phyloP scores from a whole-genome alignment of 2,797 vertebrate genomes.

The Odontamblyopus lacepedii region DNA sequence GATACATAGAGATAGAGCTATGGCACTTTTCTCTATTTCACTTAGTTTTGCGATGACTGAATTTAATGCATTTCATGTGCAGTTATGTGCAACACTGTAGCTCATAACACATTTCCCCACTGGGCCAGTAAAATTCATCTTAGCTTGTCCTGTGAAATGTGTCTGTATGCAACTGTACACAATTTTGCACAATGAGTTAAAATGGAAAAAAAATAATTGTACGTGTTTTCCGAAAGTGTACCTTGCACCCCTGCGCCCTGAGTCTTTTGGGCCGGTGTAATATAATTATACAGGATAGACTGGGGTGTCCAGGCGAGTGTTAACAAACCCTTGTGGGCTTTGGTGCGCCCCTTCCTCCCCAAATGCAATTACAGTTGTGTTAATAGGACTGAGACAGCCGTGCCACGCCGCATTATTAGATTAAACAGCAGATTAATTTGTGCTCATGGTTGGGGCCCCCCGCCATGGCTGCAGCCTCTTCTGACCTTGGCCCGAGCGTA shows the following conservation, averaged over 20 bases:
- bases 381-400: constrained; percentile 75
- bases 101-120: neutral
- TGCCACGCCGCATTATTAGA: constrained; percentile 75
- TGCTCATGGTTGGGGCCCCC: constrained; percentile 64
- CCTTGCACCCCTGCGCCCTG: neutral
- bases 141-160: neutral
- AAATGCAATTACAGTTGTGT: constrained; percentile 76
- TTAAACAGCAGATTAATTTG: constrained; percentile 80
- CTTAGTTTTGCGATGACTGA: neutral
- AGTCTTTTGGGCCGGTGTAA: constrained; percentile 30
- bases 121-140: neutral
- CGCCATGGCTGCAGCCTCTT: constrained; percentile 67
- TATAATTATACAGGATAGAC: constrained; percentile 54
- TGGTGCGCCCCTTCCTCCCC: constrained; percentile 48
- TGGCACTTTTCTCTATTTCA: neutral
- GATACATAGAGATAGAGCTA: neutral
- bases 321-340: constrained; percentile 54
- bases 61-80: neutral
- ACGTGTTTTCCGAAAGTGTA: neutral
- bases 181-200: neutral
- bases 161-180: neutral
- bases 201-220: neutral
- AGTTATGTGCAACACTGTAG: neutral
- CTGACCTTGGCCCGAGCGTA: constrained; percentile 73
- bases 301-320: constrained; percentile 36